These are phyloP conservation scores for Zosterops japonicus DNA, from an alignment of 2,113 vertebrate species.

Conservation along the genomic window DNA sequence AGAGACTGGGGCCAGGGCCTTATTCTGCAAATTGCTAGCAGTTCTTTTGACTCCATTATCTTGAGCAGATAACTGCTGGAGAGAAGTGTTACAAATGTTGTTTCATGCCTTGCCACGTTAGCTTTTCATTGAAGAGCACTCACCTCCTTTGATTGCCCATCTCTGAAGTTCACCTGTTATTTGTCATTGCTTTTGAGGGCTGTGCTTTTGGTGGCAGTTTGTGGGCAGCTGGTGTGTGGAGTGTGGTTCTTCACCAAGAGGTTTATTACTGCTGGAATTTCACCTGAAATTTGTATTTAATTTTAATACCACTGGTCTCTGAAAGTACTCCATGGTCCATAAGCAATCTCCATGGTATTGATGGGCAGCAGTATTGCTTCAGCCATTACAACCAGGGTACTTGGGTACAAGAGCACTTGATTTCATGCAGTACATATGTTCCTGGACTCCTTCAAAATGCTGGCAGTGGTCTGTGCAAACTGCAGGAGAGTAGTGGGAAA, in stretches of 20 bases:
- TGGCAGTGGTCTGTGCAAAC: neutral
- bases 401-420: neutral
- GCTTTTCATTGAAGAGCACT: neutral
- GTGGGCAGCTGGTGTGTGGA: neutral
- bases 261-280: neutral
- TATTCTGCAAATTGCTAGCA: neutral
- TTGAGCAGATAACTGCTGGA: neutral
- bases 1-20: neutral
- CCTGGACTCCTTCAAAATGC: neutral
- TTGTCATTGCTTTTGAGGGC: neutral
- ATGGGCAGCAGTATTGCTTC: neutral
- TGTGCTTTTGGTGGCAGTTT: neutral
- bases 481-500: neutral
- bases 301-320: neutral
- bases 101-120: neutral
- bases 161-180: neutral
- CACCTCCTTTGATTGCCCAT: neutral
- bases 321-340: neutral
- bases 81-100: neutral
- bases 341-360: neutral
- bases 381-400: neutral
- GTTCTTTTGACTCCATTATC: neutral
- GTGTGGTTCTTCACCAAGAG: neutral
- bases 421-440: neutral
- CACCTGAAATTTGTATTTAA: neutral